Base-by-base conservation (phyloP, 2,797 vertebrate species). In the Trachurus trachurus region DNA sequence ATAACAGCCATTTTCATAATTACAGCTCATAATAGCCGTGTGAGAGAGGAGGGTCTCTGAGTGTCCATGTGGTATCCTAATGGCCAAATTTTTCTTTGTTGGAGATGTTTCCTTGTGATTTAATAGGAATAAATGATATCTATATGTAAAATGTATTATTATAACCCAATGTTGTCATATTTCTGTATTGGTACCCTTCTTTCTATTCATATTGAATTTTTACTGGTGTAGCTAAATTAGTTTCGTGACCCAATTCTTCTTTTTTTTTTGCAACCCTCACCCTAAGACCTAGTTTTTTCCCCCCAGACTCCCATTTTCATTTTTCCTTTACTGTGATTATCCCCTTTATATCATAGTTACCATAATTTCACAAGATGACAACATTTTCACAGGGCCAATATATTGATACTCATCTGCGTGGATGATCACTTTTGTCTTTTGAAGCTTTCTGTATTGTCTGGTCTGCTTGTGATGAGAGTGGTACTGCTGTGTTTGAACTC, bases 1-100 rank as follows among this genome's bases (percentile, higher is more conserved):
- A 39, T 65, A 58, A 66, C 53, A 63, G 65, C 4, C 34, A 71
- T 65, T 74, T 67, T 31, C 37, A 29, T 60, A 39, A 26, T 9
- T 40, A 17, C 65, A 39, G 52, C 61, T 63, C 15, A 44, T 68
- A 26, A 52, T 42, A 69, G 58, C 11, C 52, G 47, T 47, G 29
- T 22, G 52, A 44, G 19, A 17, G 39, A 17, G 17, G 3, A 19
- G 11, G 7, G 34, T n/a, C 45, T 59, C 40, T 29, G 26, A 47
- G 17, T 59, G 31, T 16, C 66, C 40, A 44, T 68, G 63, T 26
- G 49, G 57, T 56, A 1, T 31, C 1, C 8, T 47, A 47, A 19
- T 47, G 45, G 6, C 7, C 0, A 19, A 47, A 47, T 17, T 19
- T 2, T 47, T 37, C 34, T 17, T 47, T 17, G 17, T 6, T 17